Evolutionary conservation across 2,113 vertebrate genomes (phyloP).

Genomic region (cat (Felis catus)): F.catus_Fca126_mat1.0 CM031412.1:50070001-50070500

Average conservation of each 20-base stretch:
- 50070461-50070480: not conserved
- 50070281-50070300: not conserved
- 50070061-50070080: not conserved
- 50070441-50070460: not conserved
- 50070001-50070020: not conserved
- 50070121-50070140: not conserved
- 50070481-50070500: conserved; percentile 11
- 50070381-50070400: not conserved
- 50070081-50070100: not conserved
- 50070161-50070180: not conserved
- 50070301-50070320: not conserved
- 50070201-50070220: not conserved
- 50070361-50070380: not conserved
- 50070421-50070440: not conserved
- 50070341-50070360: not conserved
- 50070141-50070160: not conserved
- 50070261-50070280: not conserved
- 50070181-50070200: not conserved
- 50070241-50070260: not conserved
- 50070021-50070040: not conserved
- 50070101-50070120: not conserved
- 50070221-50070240: not conserved
- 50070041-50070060: not conserved
- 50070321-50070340: not conserved
- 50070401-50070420: not conserved